Evolutionary conservation across 2,888 invertebrate genomes (phyloP), one percentile per base, ranked within the genome.

Genomic region (Masnerella sp.): DNA sequence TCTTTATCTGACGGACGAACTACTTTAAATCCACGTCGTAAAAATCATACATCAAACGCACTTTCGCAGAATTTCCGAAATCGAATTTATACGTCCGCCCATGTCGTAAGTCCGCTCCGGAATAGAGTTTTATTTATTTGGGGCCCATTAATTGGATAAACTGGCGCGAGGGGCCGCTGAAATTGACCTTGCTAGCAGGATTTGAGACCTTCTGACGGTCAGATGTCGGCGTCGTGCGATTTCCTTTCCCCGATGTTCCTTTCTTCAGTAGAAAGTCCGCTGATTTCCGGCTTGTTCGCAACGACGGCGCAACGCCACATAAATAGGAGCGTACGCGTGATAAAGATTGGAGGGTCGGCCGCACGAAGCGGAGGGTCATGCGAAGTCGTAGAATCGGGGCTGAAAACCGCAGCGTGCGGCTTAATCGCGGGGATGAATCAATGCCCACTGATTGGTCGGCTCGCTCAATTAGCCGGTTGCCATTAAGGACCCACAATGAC

Each of bases 381-480:
- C 32, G 32, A 38, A 49, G 12, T 54, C 36, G 61, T 67, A 59
- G 20, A 54, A 73, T 49, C 69, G 54, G 61, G 62, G 58, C 9
- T 32, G 43, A 80, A 75, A 78, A 80, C 78, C 78, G 56, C 56
- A 69, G 59, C 38, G 36, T 61, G 49, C 42, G 42, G 40, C 69
- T 62, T 38, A 40, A 74, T 64, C 52, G 68, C 59, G 36, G 45
- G 61, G 74, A 78, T 75, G 78, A 82, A 80, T 83, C 83, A 84
- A 84, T 83, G 80, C 79, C 54, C 56, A 75, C 77, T 83, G 83
- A 84, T 84, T 84, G 83, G 81, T 77, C 77, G 74, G 71, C 74
- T 77, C 76, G 64, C 70, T 75, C 78, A 81, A 80, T 81, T 79
- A 78, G 56, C 68, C 64, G 43, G 61, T 68, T 51, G 52, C 52